A percentile compares a stretch with the other conserved stretches of the same genome.
Evolutionary conservation across 2,888 invertebrate genomes (phyloP).

Genomic region (Catonia carolina): DNA sequence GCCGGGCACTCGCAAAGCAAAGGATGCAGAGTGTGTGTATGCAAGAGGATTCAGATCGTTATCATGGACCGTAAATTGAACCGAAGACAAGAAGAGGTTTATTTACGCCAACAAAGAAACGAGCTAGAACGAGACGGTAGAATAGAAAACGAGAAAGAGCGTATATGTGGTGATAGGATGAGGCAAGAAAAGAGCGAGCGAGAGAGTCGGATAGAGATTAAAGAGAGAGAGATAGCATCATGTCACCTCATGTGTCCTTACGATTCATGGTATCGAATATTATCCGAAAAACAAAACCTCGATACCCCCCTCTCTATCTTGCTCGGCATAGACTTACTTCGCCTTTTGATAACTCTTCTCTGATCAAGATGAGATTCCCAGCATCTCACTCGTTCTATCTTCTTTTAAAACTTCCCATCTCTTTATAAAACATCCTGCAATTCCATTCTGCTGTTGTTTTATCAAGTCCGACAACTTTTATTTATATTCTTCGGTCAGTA

Average conservation of each 20-base stretch:
- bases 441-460: too few relatives aligned
- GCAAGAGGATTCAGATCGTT: slow-evolving; percentile 16
- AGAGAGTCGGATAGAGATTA: slow-evolving; percentile 4
- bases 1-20: too few relatives aligned
- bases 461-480: too few relatives aligned
- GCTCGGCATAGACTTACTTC: not conserved
- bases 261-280: not conserved
- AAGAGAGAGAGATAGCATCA: slow-evolving; percentile 18
- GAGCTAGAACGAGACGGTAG: not conserved
- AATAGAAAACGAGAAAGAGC: too few relatives aligned
- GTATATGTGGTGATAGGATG: too few relatives aligned
- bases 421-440: too few relatives aligned
- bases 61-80: slow-evolving; percentile 25
- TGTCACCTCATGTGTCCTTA: slow-evolving; percentile 1
- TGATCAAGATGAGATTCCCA: not conserved
- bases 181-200: not conserved
- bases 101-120: slow-evolving; percentile 17
- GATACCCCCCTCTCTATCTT: not conserved
- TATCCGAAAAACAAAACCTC: slow-evolving; percentile 7
- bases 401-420: not conserved
- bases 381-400: not conserved
- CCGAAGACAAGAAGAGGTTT: slow-evolving; percentile 22
- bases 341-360: not conserved
- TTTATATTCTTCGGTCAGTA: too few relatives aligned
- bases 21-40: too few relatives aligned